A percentile compares a stretch with the other conserved stretches of the same genome.
Conservation (phyloP, 2,888 invertebrate species). For the Drosophila mettleri region DNA sequence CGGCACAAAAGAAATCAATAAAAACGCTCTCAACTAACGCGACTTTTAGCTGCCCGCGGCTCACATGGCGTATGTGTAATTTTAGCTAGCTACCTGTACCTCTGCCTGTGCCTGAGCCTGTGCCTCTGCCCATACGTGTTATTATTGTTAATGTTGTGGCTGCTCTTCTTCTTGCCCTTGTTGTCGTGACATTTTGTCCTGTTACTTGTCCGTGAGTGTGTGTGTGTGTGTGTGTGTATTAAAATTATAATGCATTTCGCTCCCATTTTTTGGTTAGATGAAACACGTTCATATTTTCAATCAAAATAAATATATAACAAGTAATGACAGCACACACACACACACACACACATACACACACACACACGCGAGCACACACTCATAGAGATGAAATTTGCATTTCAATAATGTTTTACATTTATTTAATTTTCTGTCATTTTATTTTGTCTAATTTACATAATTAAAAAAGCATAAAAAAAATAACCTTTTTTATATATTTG, state of each 20-base stretch:
- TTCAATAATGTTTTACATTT: constrained; percentile 20
- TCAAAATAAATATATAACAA: constrained; percentile 26
- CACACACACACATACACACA: constrained; percentile 9
- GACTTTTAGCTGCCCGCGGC: constrained; percentile 45
- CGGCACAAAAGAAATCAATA: constrained; percentile 74
- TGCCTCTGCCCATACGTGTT: constrained; percentile 43
- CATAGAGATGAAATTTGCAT: constrained; percentile 16
- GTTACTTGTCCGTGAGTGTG: neutral
- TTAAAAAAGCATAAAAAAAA: constrained; percentile 16
- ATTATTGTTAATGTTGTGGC: constrained; percentile 48
- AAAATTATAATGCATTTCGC: constrained; percentile 33
- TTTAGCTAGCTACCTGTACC: constrained; percentile 46
- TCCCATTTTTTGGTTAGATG: constrained; percentile 35
- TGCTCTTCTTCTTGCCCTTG: constrained; percentile 30
- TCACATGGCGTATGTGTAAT: constrained; percentile 69
- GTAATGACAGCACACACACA: constrained; percentile 27
- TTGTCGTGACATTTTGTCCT: constrained; percentile 22
- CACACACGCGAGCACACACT: constrained; percentile 3
- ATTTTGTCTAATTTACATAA: constrained; percentile 30
- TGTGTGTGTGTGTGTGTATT: constrained; percentile 7
- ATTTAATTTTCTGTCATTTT: constrained; percentile 6
- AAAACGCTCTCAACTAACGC: constrained; percentile 62
- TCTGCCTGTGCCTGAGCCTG: no score
- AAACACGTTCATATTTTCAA: constrained; percentile 17
- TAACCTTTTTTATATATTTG: neutral